Conservation (phyloP, 92 coral and sea anemone species). For the Desmophyllum pertusum region DNA sequence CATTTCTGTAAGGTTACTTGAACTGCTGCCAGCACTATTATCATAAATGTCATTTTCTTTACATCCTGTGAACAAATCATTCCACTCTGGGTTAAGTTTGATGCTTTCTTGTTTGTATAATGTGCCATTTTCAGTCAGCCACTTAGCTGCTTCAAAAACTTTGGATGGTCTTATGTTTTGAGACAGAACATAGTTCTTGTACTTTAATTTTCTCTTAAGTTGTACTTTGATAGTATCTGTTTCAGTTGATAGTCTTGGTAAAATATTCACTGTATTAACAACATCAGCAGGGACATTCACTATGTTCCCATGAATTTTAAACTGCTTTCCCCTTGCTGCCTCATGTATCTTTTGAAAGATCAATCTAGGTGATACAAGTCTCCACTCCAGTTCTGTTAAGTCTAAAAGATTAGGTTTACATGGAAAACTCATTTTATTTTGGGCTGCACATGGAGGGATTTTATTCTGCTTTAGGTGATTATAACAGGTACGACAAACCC, state of each 20-base stretch:
- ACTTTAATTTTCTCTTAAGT: conserved; percentile 27
- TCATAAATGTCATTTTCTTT: no score
- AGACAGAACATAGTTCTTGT: conserved; percentile 54
- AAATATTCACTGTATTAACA: conserved; percentile 40
- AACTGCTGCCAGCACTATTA: no score
- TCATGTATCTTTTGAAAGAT: conserved; percentile 53
- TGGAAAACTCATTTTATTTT: neutral
- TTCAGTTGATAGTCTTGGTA: conserved; percentile 51
- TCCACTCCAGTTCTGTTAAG: neutral
- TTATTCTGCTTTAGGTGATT: conserved; percentile 30
- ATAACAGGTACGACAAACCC: no score
- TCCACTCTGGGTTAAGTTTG: conserved; percentile 51
- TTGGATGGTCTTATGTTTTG: conserved; percentile 28
- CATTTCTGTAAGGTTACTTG: neutral
- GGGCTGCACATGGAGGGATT: conserved; percentile 30
- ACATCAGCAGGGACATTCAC: conserved; percentile 59
- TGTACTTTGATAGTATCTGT: conserved; percentile 54
- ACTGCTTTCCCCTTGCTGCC: conserved; percentile 57
- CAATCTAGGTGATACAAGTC: neutral
- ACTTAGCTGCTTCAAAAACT: conserved; percentile 42
- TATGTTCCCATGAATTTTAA: conserved; percentile 28
- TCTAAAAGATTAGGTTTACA: conserved; percentile 4
- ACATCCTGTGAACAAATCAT: neutral
- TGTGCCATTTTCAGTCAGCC: conserved; percentile 51
- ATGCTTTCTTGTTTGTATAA: conserved; percentile 48